These are phyloP conservation scores for Halcyon leucocephala DNA, from an alignment of 2,797 vertebrate genomes.

Conservation along the genomic window DNA sequence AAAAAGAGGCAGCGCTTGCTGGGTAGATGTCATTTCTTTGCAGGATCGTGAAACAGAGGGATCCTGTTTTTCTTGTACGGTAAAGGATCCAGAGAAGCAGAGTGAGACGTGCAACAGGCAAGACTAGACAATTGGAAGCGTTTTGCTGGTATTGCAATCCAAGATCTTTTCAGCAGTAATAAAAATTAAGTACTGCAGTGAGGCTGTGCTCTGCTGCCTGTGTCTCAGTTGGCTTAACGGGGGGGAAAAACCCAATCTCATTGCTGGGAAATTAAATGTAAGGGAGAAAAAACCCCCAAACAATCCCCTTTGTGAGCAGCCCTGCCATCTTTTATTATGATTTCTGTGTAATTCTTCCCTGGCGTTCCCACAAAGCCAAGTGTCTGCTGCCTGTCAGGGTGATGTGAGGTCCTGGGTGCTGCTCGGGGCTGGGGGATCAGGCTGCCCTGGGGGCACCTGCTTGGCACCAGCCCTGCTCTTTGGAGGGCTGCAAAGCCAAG, in stretches of 20 bases:
- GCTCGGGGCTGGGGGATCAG: not conserved
- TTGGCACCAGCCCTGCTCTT: not conserved
- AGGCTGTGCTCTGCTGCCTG: not conserved
- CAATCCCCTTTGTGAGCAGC: not conserved
- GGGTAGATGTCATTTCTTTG: not conserved
- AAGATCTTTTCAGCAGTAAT: constrained; percentile 19
- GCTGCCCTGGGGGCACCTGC: not conserved
- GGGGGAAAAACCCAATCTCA: not conserved
- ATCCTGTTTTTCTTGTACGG: not conserved
- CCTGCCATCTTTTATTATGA: not conserved
- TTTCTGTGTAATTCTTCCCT: not conserved
- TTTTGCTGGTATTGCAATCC: not conserved
- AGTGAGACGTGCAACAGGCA: not conserved
- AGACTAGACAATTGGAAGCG: not conserved
- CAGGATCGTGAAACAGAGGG: not conserved
- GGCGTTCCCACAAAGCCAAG: not conserved
- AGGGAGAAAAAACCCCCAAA: fast-evolving
- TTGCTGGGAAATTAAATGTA: not conserved
- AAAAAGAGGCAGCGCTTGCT: fast-evolving
- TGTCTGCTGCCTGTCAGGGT: not conserved
- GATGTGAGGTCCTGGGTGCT: not conserved
- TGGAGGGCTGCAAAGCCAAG: not conserved
- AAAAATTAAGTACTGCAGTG: constrained; percentile 3
- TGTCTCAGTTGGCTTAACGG: constrained; percentile 25
- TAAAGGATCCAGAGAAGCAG: not conserved